Conservation (phyloP, 2,797 vertebrate genomes). For the Megaceryle alcyon region DNA sequence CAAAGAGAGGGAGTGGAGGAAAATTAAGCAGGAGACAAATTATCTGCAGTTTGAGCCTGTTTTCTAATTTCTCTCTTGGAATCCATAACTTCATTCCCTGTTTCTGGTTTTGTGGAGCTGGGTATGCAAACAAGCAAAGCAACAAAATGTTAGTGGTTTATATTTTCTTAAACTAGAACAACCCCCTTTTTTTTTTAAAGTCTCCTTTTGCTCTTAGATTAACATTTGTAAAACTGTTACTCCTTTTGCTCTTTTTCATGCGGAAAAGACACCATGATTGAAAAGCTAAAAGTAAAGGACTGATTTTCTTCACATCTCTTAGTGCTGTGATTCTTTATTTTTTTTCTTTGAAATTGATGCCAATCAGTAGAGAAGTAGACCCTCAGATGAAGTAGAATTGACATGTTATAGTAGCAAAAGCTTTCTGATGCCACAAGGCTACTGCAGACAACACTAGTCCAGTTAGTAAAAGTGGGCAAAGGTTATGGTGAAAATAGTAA, state of each 20-base stretch:
- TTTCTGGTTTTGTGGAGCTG: neutral
- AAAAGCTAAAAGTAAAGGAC: neutral
- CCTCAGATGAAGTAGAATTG: neutral
- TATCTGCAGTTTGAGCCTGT: neutral
- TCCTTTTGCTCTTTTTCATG: neutral
- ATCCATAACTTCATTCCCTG: slow-evolving; percentile 19
- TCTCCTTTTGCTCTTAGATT: neutral
- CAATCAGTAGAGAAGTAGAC: neutral
- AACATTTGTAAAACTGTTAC: neutral
- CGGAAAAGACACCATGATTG: neutral
- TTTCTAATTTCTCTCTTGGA: neutral
- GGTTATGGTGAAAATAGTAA: neutral
- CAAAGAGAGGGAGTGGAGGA: neutral
- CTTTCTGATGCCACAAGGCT: neutral
- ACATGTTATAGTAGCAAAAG: neutral
- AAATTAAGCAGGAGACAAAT: neutral
- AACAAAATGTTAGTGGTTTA: neutral
- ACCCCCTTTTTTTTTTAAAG: neutral
- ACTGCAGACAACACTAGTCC: neutral
- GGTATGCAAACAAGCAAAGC: neutral
- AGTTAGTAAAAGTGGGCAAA: neutral
- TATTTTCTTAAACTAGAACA: neutral
- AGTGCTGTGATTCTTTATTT: neutral
- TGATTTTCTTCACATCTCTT: neutral
- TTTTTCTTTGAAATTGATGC: neutral